These are phyloP conservation scores for Pomatostomus ruficeps DNA, from an alignment of 2,113 vertebrate species.

Conservation along the genomic window DNA sequence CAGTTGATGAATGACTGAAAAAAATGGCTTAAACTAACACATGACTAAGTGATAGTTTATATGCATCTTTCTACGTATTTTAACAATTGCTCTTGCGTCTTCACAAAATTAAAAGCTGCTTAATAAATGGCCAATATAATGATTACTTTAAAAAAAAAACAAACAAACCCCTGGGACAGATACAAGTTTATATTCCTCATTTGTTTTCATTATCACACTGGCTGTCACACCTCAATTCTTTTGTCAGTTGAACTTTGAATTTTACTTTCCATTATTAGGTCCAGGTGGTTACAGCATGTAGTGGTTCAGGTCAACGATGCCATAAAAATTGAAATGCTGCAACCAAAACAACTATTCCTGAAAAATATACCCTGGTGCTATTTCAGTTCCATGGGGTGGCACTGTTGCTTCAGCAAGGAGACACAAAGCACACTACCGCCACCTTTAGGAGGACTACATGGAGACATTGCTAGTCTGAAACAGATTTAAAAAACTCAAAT, in stretches of 20 bases:
- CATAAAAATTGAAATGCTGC: background rate
- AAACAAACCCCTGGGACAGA: background rate
- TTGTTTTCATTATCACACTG: background rate
- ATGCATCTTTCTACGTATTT: background rate
- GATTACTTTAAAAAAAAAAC: background rate
- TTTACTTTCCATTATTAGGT: background rate
- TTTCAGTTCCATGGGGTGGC: background rate
- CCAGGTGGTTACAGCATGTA: background rate
- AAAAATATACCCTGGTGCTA: background rate
- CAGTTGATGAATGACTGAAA: background rate
- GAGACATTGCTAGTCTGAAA: background rate
- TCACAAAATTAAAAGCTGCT: background rate
- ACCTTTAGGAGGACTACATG: background rate
- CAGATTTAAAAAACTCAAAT: background rate
- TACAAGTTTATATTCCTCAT: accelerated
- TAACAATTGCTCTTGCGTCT: background rate
- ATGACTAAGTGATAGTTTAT: background rate
- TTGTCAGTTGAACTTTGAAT: background rate
- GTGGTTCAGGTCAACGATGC: background rate
- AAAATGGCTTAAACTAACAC: background rate
- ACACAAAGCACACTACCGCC: background rate
- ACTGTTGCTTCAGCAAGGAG: background rate
- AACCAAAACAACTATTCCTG: background rate
- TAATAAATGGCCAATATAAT: background rate
- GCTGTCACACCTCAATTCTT: background rate